Evolutionary conservation across 2,888 invertebrate genomes (phyloP).

Genomic region (Torymus aiolomorphi): DNA sequence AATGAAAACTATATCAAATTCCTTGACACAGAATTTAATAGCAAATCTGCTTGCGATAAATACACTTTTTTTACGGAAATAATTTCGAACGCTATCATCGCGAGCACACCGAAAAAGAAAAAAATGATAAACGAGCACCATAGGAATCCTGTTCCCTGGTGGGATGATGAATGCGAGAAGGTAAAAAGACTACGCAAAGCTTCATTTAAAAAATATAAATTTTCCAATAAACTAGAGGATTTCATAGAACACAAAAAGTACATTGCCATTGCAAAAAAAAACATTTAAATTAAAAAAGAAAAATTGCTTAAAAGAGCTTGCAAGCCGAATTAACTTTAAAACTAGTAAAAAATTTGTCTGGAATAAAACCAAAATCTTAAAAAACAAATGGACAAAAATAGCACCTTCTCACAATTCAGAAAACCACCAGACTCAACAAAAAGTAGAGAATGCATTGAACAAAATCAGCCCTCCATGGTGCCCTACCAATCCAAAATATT

Average conservation of each 20-base stretch:
- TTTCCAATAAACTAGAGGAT: constrained; percentile 5
- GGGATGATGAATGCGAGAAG: constrained; percentile 39
- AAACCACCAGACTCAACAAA: constrained; percentile 7
- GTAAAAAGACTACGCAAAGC: constrained; percentile 22
- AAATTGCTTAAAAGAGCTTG: constrained; percentile 1
- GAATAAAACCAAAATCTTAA: constrained; percentile 28
- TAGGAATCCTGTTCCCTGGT: constrained; percentile 41
- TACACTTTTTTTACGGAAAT: no score
- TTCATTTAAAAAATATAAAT: constrained; percentile 30
- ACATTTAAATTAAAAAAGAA: constrained; percentile 43
- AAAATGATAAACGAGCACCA: neutral
- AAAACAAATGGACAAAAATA: constrained; percentile 37
- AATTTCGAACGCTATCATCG: no score
- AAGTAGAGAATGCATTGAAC: constrained; percentile 2
- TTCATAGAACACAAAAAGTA: constrained; percentile 22
- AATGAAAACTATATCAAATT: no score
- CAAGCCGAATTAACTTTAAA: constrained; percentile 21
- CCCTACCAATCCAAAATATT: constrained; percentile 4
- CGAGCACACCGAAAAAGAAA: no score
- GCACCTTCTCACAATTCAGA: constrained; percentile 1
- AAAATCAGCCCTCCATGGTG: constrained; percentile 21
- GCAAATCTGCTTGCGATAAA: no score
- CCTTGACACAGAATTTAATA: no score
- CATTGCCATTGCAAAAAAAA: constrained; percentile 1
- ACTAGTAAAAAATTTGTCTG: constrained; percentile 33